Evolutionary conservation across 2,113 vertebrate species (phyloP), one percentile per base, ranked within the genome.

Genomic region (Strix aluco): DNA sequence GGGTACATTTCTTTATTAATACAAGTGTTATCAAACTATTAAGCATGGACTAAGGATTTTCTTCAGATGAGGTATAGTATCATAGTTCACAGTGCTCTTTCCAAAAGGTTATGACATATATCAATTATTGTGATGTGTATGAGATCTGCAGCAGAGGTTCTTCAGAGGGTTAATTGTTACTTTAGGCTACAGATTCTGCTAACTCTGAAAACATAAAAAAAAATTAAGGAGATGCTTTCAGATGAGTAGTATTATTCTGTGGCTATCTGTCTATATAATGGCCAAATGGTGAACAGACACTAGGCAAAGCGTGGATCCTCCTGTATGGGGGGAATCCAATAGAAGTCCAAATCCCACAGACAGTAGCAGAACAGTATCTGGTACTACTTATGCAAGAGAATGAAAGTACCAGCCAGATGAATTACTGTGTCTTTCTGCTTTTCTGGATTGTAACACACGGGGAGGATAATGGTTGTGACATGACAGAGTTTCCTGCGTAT

Each of bases 111-210:
- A 73, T 17, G 42, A 79, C 63, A 75, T 52, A 1, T 47, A 93
- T 94, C 59, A 93, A 90, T 92, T 86, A 86, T 42, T 73, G 46
- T 70, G 67, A 71, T 42, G 19, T 4, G 3, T 71, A 20, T 8
- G 57, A 79, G 49, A 75, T 77, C 86, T 86, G 59, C 67, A 84
- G 72, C 75, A 91, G 72, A 86, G 94, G 86, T 69, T 95, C 62
- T 86, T 91, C 58, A 72, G 74, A 66, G 78, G 86, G 86, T 92
- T 96, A 96, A 95, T 95, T 90, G 75, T 94, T 92, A 57, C 54
- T 86, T 95, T 85, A 81, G 89, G 32, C 49, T 80, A 52, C 40
- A 70, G 34, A 85, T 90, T 92, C 72, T 73, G 71, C 6, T 38
- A 90, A 73, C 20, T 75, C 10, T 42, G 55, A 82, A 77, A 75